Evolutionary conservation across 2,797 vertebrate genomes (phyloP), one percentile per base, ranked within the genome.

Genomic region (Novumbra hubbsi): DNA sequence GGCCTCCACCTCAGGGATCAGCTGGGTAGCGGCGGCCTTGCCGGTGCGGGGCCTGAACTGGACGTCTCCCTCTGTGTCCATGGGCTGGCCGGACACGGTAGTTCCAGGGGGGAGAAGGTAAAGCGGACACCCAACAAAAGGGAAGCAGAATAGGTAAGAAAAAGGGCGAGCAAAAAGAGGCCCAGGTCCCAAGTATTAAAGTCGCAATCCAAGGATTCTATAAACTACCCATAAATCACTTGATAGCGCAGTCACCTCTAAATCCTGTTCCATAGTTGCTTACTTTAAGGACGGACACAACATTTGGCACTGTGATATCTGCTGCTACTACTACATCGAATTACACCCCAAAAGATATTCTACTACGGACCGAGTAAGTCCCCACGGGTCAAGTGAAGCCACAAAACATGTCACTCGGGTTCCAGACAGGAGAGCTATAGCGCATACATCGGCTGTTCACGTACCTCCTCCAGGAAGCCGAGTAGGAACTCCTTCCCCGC

Each of bases 1-100:
- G 0, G 96, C 92, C 86, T 98, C 97, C 78, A 97, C 97, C 83
- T 99, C 97, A 0, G 97, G 97, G 73, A 99, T 85, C 28, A 98
- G 94, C 0, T 97, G 96, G 11, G 90, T 88, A 0, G 95, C 84
- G 0, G 96, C 97, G 0, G 97, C 95, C 77, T 98, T 98, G 5
- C 97, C 97, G 0, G 93, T 96, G 57, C 97, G 90, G 0, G 97
- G 97, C 6, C 97, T 94, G 76, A 99, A 99, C 88, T 93, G 96
- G 70, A 97, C 87, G 15, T 99, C 97, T 1, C 95, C 96, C 2
- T 98, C 97, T 0, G 89, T 94, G 83, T 98, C 97, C 96, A 98
- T 97, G 21, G 96, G 95, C 97, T 98, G 85, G 50, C 16, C 9
- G 24, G 55, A 0, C 48, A 6, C 62, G 24, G 15, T 16, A 9